Conservation (phyloP, 2,888 invertebrate genomes). For the Galerucella nymphaeae region DNA sequence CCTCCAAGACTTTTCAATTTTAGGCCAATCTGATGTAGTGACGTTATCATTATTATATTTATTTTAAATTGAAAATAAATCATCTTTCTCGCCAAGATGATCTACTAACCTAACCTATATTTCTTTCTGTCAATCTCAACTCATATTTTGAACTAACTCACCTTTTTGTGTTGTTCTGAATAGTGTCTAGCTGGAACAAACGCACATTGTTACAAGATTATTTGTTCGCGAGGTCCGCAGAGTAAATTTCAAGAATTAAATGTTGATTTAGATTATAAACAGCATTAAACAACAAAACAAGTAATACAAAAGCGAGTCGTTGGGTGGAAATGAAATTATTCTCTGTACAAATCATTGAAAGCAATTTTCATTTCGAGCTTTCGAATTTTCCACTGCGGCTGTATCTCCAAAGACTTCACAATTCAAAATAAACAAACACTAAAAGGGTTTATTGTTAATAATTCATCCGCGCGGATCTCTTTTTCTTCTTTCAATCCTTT, state of each 20-base stretch:
- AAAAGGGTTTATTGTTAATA: conserved; percentile 61
- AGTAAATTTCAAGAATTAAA: conserved; percentile 1
- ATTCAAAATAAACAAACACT: conserved; percentile 56
- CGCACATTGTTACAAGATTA: not conserved
- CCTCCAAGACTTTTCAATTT: too few relatives aligned
- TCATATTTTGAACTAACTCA: too few relatives aligned
- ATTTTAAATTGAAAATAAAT: too few relatives aligned
- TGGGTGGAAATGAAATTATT: conserved; percentile 24
- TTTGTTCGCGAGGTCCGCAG: not conserved
- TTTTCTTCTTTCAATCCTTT: conserved; percentile 52
- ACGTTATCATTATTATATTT: too few relatives aligned
- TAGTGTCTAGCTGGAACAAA: not conserved
- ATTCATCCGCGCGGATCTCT: conserved; percentile 55
- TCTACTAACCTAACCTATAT: too few relatives aligned
- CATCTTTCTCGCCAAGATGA: too few relatives aligned
- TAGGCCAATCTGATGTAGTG: too few relatives aligned
- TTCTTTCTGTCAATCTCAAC: too few relatives aligned
- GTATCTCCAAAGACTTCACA: conserved; percentile 20
- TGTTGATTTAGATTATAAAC: conserved; percentile 12
- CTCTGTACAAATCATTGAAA: conserved; percentile 19
- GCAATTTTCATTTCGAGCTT: conserved; percentile 25
- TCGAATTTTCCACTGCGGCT: conserved; percentile 12
- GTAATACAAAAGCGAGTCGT: conserved; percentile 20
- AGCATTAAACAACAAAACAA: conserved; percentile 15
- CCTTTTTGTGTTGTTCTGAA: too few relatives aligned